Evolutionary conservation across 2,113 vertebrate genomes (phyloP), one percentile per base, ranked within the genome.

Genomic region (Zootoca vivipara): DNA sequence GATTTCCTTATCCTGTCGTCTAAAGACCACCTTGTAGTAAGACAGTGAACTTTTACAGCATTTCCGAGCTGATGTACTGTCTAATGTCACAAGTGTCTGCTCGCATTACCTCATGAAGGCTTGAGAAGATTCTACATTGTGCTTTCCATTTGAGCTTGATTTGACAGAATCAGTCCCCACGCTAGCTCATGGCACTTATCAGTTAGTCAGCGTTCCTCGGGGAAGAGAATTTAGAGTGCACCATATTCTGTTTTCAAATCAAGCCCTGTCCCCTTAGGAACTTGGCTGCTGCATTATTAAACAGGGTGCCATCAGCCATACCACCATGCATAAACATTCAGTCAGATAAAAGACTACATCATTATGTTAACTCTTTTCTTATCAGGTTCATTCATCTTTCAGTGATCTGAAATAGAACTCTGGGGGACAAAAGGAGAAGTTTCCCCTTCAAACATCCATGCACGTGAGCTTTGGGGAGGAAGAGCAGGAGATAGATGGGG

Each of bases 71-170:
- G 94, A 96, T 94, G 95, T 93, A 95, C 97, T 97, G 97, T 98
- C 97, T 98, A 98, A 98, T 98, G 98, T 98, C 97, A 97, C 96
- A 94, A 96, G 93, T 94, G 98, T 98, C 98, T 95, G 94, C 94
- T 98, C 94, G 58, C 92, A 98, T 98, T 98, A 98, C 95, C 95
- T 96, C 95, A 93, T 38, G 42, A 93, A 95, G 95, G 94, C 92
- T 96, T 96, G 97, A 98, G 97, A 96, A 93, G 96, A 96, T 94
- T 94, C 97, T 91, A 91, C 94, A 94, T 92, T 95, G 96, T 93
- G 96, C 95, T 95, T 97, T 97, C 95, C 95, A 89, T 91, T 97
- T 97, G 96, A 97, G 97, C 96, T 96, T 96, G 96, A 96, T 97
- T 96, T 97, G 97, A 97, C 97, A 96, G 96, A 97, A 97, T 97